Percentiles rank a stretch among this genome's conserved stretches.
phyloP scores from a whole-genome alignment of 2,888 invertebrate species.

The Epirrita christyi region DNA sequence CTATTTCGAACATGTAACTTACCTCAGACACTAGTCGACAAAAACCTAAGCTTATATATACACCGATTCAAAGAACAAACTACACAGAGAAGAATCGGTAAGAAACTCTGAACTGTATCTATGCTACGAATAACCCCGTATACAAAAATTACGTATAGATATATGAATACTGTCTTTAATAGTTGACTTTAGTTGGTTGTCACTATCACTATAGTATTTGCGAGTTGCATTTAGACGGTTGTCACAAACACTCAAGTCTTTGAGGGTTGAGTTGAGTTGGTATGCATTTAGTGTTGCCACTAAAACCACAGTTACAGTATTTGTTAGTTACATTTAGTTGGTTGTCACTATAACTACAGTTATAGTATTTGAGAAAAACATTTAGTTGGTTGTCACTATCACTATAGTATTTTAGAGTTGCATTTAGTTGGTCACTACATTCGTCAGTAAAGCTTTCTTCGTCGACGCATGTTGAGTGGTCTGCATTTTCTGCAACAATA shows the following conservation, averaged over 20 bases:
- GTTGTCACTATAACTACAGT: not conserved
- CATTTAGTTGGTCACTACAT: conserved; percentile 18
- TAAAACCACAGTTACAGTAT: not conserved
- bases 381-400: conserved; percentile 6
- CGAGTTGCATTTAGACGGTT: not conserved
- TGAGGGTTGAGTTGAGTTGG: not conserved
- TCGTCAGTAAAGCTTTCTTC: conserved; percentile 31
- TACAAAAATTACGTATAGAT: conserved; percentile 1
- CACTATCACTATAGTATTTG: not conserved
- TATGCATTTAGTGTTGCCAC: no score
- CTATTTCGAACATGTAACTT: no score
- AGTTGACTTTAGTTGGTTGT: not conserved
- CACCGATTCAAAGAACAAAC: no score
- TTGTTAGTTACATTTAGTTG: not conserved
- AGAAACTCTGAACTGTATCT: not conserved
- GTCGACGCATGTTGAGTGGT: conserved; percentile 13
- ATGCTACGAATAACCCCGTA: not conserved
- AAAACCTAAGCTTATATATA: not conserved
- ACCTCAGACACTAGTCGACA: no score
- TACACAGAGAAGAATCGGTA: conserved; percentile 1
- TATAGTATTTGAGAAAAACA: not conserved
- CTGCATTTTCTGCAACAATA: conserved; percentile 34
- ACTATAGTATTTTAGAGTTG: conserved; percentile 3
- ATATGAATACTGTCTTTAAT: not conserved
- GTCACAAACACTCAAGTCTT: not conserved